Conservation (phyloP, 2,797 vertebrate species). For the Notamacropus eugenii region DNA sequence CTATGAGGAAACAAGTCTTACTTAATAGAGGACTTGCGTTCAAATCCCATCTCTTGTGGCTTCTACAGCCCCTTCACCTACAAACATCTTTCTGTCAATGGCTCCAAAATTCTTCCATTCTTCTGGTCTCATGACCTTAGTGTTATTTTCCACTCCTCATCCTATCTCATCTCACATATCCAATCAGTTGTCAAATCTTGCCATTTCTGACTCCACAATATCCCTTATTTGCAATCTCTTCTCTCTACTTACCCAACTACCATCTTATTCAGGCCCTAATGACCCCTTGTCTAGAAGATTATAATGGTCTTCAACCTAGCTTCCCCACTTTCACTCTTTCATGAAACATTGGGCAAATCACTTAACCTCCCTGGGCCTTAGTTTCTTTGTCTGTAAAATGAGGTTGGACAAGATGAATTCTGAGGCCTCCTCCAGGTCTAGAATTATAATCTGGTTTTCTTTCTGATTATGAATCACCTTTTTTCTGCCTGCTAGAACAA, state of each 20-base stretch:
- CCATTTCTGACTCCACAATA: neutral
- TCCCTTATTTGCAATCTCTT: neutral
- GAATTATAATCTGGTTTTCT: neutral
- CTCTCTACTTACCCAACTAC: neutral
- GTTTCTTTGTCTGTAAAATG: neutral
- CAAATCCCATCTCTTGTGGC: neutral
- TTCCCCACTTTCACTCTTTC: neutral
- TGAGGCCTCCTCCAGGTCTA: neutral
- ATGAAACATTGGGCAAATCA: neutral
- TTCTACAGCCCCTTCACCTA: neutral
- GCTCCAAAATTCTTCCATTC: neutral
- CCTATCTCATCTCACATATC: neutral
- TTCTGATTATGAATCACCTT: neutral
- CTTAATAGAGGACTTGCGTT: neutral
- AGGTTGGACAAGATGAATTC: neutral
- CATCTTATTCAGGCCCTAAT: neutral
- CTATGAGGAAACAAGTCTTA: neutral
- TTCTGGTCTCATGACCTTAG: neutral
- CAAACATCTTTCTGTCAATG: neutral
- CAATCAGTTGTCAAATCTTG: neutral
- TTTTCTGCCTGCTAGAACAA: neutral
- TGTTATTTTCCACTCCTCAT: neutral
- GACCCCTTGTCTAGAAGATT: neutral
- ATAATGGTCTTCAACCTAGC: neutral
- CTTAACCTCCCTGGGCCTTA: neutral